Percentiles rank a stretch among this genome's conserved stretches.
These are phyloP conservation scores for Phaonia tiefii DNA, from an alignment of 2,888 invertebrate genomes.

Conservation along the genomic window DNA sequence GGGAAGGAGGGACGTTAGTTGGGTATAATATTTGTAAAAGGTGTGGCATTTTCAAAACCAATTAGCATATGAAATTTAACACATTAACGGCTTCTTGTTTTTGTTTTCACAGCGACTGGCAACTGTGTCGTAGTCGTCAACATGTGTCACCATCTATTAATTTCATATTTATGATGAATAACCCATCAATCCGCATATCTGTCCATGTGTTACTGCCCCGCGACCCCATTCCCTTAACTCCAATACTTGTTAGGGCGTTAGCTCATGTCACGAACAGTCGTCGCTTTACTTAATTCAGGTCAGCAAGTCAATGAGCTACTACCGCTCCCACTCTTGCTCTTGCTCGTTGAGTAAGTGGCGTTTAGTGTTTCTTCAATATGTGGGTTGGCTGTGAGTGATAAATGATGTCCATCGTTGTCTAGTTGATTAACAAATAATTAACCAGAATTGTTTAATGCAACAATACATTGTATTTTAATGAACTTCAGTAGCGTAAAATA, in stretches of 20 bases:
- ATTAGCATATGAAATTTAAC: constrained; percentile 34
- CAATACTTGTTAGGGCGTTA: neutral
- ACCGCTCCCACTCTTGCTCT: neutral
- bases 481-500: neutral
- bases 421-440: constrained; percentile 15
- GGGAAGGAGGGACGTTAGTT: neutral
- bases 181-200: neutral
- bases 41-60: constrained; percentile 45
- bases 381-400: constrained; percentile 27
- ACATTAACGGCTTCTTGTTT: constrained; percentile 54
- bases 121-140: constrained; percentile 19
- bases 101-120: neutral
- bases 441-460: constrained; percentile 8
- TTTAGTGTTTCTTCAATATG: neutral
- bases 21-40: constrained; percentile 45
- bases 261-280: neutral
- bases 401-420: neutral
- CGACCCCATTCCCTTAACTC: neutral
- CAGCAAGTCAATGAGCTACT: constrained; percentile 30
- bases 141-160: constrained; percentile 33
- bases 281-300: neutral
- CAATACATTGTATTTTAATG: constrained; percentile 10
- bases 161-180: constrained; percentile 18
- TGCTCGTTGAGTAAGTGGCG: neutral
- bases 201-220: neutral